A percentile compares a stretch with the other conserved stretches of the same genome.
These are phyloP conservation scores for Paramormyrops hopkinsi DNA, from an alignment of 2,797 vertebrate species.

Conservation along the genomic window DNA sequence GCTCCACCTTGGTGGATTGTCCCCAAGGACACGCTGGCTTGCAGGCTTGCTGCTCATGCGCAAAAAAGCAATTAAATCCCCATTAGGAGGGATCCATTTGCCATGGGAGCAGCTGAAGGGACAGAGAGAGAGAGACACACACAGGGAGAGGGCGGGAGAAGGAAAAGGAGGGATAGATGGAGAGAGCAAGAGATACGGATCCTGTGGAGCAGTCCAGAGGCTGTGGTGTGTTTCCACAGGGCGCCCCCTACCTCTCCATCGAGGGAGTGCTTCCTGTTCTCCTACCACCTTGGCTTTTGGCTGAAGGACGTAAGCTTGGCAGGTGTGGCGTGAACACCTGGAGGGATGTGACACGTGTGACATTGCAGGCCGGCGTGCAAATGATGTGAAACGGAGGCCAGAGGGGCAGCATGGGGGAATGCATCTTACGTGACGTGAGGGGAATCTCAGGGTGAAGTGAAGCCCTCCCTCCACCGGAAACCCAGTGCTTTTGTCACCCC, in stretches of 20 bases:
- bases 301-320: conserved; percentile 9
- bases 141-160: not conserved
- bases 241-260: not conserved
- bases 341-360: not conserved
- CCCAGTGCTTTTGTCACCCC: not conserved
- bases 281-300: not conserved
- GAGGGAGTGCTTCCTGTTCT: not conserved
- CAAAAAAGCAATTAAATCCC: conserved; percentile 24
- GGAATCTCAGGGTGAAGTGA: not conserved
- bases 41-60: conserved; percentile 34
- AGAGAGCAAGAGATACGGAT: not conserved
- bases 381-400: conserved; percentile 10
- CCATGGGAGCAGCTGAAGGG: not conserved
- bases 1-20: conserved; percentile 38
- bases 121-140: not conserved
- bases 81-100: conserved; percentile 18
- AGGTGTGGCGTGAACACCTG: not conserved
- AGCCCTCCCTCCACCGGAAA: not conserved
- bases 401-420: not conserved
- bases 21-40: conserved; percentile 27
- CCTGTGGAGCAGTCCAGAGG: not conserved
- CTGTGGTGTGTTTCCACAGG: not conserved
- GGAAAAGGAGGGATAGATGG: not conserved
- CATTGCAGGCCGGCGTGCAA: not conserved
- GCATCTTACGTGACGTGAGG: not conserved